phyloP scores from a whole-genome alignment of 2,113 vertebrate species.

The Rhea americana region DNA sequence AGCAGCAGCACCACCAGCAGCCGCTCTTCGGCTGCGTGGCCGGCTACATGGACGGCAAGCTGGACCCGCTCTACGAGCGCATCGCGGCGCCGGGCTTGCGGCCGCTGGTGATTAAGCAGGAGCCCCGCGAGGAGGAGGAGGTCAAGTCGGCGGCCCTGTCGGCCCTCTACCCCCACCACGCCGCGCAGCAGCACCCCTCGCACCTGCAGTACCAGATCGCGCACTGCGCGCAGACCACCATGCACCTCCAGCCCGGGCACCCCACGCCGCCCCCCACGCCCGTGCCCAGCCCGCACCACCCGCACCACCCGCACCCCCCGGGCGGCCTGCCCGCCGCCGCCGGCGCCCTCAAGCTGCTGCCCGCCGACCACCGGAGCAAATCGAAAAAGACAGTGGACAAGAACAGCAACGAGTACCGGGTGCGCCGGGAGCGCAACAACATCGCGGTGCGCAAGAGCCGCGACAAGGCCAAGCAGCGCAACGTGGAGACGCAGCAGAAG shows the following conservation, averaged over 20 bases:
- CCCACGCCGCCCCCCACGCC: slow-evolving; percentile 97
- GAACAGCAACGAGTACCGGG: slow-evolving; percentile 92
- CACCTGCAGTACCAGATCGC: slow-evolving; percentile 96
- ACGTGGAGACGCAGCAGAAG: slow-evolving; percentile 96
- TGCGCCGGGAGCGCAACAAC: slow-evolving; percentile 96
- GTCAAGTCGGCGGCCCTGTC: slow-evolving; percentile 79
- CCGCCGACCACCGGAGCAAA: slow-evolving; percentile 78
- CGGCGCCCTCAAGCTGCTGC: slow-evolving; percentile 48
- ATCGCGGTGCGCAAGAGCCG: slow-evolving; percentile 97
- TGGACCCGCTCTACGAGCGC: slow-evolving; percentile 87
- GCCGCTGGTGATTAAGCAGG: slow-evolving; percentile 94
- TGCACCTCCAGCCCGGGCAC: slow-evolving; percentile 95
- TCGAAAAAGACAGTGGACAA: slow-evolving; percentile 93
- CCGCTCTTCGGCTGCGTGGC: slow-evolving; percentile 83
- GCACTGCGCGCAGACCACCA: slow-evolving; percentile 94
- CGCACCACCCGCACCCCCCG: slow-evolving; percentile 56
- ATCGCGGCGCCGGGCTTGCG: slow-evolving; percentile 82
- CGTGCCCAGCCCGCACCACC: slow-evolving; percentile 90
- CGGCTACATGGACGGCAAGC: slow-evolving; percentile 87
- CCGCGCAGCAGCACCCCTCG: slow-evolving; percentile 78
- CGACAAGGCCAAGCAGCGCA: slow-evolving; percentile 97
- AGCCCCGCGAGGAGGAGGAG: slow-evolving; percentile 91
- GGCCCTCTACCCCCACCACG: slow-evolving; percentile 82
- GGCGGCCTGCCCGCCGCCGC: slow-evolving; percentile 48
- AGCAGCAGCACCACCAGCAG: slow-evolving; percentile 51